phyloP scores from a whole-genome alignment of 2,888 invertebrate species.

The Drosophila anomelani region DNA sequence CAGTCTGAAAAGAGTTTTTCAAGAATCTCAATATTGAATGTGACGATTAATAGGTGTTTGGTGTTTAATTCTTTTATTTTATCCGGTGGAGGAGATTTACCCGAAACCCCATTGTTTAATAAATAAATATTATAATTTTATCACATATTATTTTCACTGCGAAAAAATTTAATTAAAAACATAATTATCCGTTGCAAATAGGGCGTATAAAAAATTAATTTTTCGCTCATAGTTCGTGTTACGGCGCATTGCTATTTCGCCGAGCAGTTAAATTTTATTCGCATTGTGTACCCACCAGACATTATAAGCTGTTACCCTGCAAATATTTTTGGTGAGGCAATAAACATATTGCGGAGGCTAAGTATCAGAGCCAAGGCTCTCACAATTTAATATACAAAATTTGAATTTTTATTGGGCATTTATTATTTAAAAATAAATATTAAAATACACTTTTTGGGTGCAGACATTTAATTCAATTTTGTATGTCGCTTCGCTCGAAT shows the following conservation, averaged over 20 bases:
- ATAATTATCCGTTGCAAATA: neutral
- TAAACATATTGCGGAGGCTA: too few relatives aligned
- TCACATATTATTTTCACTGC: neutral
- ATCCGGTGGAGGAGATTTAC: neutral
- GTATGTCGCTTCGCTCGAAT: neutral
- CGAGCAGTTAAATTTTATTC: too few relatives aligned
- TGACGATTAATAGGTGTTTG: neutral
- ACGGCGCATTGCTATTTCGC: too few relatives aligned
- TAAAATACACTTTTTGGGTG: neutral
- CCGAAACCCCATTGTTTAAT: neutral
- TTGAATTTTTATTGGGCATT: too few relatives aligned
- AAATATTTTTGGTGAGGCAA: too few relatives aligned
- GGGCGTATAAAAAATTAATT: neutral
- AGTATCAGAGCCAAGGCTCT: too few relatives aligned
- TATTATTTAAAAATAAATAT: neutral
- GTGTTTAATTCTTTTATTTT: neutral
- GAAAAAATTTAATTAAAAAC: neutral
- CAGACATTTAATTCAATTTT: conserved; percentile 1
- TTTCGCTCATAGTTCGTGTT: too few relatives aligned
- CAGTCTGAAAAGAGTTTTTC: neutral
- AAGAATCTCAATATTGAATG: neutral
- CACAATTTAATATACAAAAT: neutral
- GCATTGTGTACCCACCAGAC: too few relatives aligned
- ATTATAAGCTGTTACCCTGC: too few relatives aligned
- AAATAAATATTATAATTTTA: neutral